Evolutionary conservation across 2,113 vertebrate species (phyloP).

Genomic region (Antechinus stuartii): DNA sequence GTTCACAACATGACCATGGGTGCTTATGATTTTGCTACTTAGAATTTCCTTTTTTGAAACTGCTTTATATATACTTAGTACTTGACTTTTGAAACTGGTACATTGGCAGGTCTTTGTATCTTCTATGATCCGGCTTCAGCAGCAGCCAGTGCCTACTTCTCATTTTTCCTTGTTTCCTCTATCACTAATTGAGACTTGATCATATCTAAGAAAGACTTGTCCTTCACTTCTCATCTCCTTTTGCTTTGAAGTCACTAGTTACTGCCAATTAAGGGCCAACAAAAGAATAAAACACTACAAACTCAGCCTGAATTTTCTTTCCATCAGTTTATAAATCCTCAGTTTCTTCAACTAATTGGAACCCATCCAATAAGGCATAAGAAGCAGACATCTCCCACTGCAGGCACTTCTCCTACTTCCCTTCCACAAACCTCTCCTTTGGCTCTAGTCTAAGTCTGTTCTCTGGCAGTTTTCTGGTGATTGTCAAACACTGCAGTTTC

Average conservation of each 20-base stretch:
- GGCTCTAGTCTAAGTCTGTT: not conserved
- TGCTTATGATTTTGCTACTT: not conserved
- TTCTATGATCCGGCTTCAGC: not conserved
- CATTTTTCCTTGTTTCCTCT: not conserved
- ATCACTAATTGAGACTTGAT: not conserved
- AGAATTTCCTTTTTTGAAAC: not conserved
- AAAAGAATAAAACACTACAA: not conserved
- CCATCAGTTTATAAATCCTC: not conserved
- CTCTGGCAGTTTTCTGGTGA: not conserved
- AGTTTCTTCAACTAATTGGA: not conserved
- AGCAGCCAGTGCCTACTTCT: not conserved
- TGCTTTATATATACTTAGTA: not conserved
- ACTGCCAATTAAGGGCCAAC: not conserved
- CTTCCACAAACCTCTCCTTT: not conserved
- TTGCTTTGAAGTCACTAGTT: too few relatives aligned
- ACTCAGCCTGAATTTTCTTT: not conserved
- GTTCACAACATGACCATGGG: not conserved
- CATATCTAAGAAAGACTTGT: not conserved
- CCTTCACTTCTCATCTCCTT: not conserved
- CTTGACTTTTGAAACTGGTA: not conserved
- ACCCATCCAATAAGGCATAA: not conserved
- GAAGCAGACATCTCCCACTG: not conserved
- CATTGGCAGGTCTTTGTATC: not conserved
- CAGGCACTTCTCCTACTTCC: not conserved
- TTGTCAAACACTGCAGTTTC: not conserved